Conservation (phyloP, 2,888 invertebrate genomes). For the Operophtera brumata region DNA sequence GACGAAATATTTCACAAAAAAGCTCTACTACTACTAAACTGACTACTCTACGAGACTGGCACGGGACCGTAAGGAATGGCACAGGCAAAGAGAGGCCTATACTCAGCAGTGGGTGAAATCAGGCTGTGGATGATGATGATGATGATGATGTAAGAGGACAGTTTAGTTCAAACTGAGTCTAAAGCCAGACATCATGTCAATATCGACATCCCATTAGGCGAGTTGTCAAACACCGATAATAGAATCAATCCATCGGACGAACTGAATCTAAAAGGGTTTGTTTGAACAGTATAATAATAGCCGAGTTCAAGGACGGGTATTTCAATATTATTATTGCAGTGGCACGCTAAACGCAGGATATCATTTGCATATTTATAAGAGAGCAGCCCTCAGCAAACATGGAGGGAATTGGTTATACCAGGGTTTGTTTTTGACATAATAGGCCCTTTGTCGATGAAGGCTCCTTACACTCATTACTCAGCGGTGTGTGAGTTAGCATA, state of each 20-base stretch:
- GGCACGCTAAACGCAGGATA: constrained; percentile 71
- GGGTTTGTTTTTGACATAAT: constrained; percentile 75
- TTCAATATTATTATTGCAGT: constrained; percentile 77
- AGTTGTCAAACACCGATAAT: constrained; percentile 56
- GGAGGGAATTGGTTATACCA: constrained; percentile 60
- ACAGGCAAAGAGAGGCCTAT: no score
- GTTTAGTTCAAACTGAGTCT: no score
- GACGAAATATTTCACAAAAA: no score
- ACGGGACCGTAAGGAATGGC: no score
- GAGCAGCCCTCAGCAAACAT: constrained; percentile 72
- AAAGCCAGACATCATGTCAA: constrained; percentile 26
- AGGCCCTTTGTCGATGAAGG: constrained; percentile 63
- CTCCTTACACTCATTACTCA: constrained; percentile 36
- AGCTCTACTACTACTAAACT: no score
- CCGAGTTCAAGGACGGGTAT: constrained; percentile 65
- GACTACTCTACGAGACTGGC: no score
- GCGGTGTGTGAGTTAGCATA: constrained; percentile 55
- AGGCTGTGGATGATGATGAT: no score
- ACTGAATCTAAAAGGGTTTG: constrained; percentile 61
- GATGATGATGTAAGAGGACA: no score
- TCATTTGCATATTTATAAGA: constrained; percentile 79
- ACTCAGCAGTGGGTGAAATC: no score
- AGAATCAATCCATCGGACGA: constrained; percentile 42
- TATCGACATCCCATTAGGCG: constrained; percentile 42
- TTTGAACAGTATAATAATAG: constrained; percentile 67